Evolutionary conservation across 2,888 invertebrate species (phyloP).

Genomic region (Polyploca ridens): DNA sequence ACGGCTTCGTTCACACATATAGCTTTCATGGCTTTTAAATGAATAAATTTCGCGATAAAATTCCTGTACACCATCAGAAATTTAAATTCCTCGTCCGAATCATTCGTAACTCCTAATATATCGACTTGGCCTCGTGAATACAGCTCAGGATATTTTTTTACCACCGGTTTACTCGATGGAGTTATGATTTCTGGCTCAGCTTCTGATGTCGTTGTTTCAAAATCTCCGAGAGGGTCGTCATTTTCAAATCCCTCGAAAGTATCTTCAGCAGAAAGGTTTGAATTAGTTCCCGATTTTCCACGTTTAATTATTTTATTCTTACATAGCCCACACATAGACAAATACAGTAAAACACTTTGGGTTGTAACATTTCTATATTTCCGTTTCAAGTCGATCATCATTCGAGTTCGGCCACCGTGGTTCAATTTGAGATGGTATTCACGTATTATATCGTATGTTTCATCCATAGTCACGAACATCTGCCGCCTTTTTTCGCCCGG

Average conservation of each 20-base stretch:
- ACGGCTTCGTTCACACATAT: conserved; percentile 50
- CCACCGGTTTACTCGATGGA: conserved; percentile 18
- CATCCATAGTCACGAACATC: conserved; percentile 52
- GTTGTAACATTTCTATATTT: conserved; percentile 60
- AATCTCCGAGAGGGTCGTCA: neutral
- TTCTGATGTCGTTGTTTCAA: neutral
- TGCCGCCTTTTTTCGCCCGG: conserved; percentile 36
- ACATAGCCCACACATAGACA: conserved; percentile 53
- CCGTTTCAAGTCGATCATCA: conserved; percentile 53
- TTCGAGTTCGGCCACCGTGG: conserved; percentile 56
- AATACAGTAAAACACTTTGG: conserved; percentile 52
- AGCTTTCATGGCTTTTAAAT: conserved; percentile 55
- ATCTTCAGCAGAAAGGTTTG: conserved; percentile 18
- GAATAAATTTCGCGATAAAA: conserved; percentile 52
- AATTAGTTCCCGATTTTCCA: conserved; percentile 19
- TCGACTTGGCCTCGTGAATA: conserved; percentile 61
- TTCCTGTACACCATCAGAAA: conserved; percentile 60
- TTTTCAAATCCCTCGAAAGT: conserved; percentile 13
- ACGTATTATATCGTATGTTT: conserved; percentile 61
- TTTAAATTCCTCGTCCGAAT: conserved; percentile 51
- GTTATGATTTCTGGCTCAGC: conserved; percentile 16
- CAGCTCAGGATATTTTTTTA: conserved; percentile 46
- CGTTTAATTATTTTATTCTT: conserved; percentile 41
- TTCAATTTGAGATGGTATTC: conserved; percentile 53
- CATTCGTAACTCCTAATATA: conserved; percentile 52